Evolutionary conservation across 2,113 vertebrate genomes (phyloP).

Genomic region (Otolemur garnettii): DNA sequence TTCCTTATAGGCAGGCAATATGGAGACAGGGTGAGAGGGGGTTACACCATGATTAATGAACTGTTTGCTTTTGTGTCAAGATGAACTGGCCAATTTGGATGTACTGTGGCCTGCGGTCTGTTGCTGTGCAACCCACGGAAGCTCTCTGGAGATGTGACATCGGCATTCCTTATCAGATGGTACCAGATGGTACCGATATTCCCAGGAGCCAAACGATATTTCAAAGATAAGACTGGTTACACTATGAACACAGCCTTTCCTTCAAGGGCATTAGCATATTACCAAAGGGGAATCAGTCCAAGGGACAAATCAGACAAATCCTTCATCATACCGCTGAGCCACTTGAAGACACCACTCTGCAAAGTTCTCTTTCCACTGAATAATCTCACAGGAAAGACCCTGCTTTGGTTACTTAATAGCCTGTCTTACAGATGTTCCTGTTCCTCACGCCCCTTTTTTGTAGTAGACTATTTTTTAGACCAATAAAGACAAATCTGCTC

Average conservation of each 20-base stretch:
- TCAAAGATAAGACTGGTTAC: neutral
- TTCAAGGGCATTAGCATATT: neutral
- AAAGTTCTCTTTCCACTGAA: neutral
- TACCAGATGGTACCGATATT: neutral
- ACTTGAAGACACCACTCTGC: neutral
- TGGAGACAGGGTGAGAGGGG: slow-evolving; percentile 5
- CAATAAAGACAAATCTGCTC: neutral
- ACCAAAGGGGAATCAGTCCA: neutral
- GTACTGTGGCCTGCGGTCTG: neutral
- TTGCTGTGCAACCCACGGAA: neutral
- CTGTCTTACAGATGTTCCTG: neutral
- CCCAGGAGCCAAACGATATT: slow-evolving; percentile 3
- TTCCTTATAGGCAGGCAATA: slow-evolving; percentile 46
- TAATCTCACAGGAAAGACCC: neutral
- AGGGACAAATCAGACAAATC: neutral
- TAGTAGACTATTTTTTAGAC: neutral
- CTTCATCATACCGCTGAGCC: neutral
- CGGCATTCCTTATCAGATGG: neutral
- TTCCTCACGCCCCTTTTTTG: neutral
- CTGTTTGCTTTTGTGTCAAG: slow-evolving; percentile 65
- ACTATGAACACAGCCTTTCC: neutral
- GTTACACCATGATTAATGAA: slow-evolving; percentile 66
- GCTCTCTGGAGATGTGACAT: neutral
- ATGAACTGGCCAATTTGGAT: slow-evolving; percentile 51
- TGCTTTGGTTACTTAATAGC: neutral